Base-by-base conservation (phyloP, 2,113 vertebrate species). In the Porphyrio hochstetteri region DNA sequence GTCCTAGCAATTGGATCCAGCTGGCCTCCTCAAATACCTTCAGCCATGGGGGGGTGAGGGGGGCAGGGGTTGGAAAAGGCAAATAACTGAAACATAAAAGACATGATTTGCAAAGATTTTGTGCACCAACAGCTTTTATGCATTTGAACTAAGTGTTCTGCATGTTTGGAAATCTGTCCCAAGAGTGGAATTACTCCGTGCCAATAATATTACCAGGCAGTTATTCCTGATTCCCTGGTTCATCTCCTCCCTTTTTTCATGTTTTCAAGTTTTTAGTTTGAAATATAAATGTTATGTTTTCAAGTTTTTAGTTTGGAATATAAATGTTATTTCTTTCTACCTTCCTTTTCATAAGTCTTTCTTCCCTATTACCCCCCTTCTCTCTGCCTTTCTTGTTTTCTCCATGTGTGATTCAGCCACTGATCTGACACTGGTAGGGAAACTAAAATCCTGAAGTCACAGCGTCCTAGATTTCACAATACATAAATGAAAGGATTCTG, bases 1-100 rank as follows among this genome's bases (percentile, higher is more conserved):
- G 94, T 96, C 91, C 79, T 90, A 91, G 83, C 93, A 96, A 94
- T 95, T 86, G 61, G 21, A 93, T 96, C 94, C 92, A 97, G 86
- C 77, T 94, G 98, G 96, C 70, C 40, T 82, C 74, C 24, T 64
- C 31, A 60, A 82, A 76, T 68, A 79, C 46, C 56, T 76, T 86
- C 48, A 92, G 46, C 48, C 57, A 81, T 1, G 0, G 16, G 4
- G 31, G 3, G 24, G n/a, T 8, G 25, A 14, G 23, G 12, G 2
- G 5, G 2, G 11, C 10, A 48, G 48, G 48, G 48, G 48, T 20
- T 48, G 17, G 13, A 7, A 11, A 16, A 60, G 40, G n/a, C 46
- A 78, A 60, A 75, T 60, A 71, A 38, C 52, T 93, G 46, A 78
- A 79, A 63, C 38, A 64, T 81, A 53, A 89, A 86, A 93, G 13